phyloP scores from a whole-genome alignment of 30 jellyfish, hydroid and myxozoan species.

The Cassiopea xamachana region DNA sequence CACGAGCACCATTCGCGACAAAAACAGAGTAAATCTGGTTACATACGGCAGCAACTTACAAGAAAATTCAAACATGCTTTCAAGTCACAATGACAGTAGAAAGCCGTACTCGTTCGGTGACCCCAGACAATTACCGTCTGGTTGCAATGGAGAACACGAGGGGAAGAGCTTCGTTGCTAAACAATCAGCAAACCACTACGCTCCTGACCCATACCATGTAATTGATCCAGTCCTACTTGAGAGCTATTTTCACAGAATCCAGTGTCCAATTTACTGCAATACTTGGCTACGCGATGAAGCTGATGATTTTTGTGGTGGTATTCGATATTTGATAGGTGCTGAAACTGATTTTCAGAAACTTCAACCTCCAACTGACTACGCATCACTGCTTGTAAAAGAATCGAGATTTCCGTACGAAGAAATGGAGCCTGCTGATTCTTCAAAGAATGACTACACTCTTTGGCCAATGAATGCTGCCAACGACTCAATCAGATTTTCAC shows the following conservation, averaged over 20 bases:
- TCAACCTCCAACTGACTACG: constrained; percentile 42
- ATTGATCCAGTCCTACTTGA: not conserved
- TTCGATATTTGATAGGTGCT: not conserved
- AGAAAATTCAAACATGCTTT: not conserved
- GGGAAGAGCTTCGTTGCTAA: not conserved
- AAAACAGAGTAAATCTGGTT: not conserved
- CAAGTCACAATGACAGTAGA: constrained; percentile 1
- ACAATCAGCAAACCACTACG: not conserved
- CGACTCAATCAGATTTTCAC: constrained; percentile 29
- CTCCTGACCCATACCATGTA: not conserved
- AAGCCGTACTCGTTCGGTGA: constrained; percentile 71
- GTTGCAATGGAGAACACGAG: not conserved
- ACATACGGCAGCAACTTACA: not conserved
- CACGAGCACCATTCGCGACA: not conserved
- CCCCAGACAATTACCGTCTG: constrained; percentile 47
- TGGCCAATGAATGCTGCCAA: constrained; percentile 47
- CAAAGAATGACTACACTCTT: constrained; percentile 19
- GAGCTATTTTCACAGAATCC: constrained; percentile 1
- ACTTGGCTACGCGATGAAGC: not conserved
- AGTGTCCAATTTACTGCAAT: not conserved
- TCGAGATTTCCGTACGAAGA: not conserved
- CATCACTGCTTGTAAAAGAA: not conserved
- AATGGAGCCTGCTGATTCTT: not conserved
- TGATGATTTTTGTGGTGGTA: not conserved
- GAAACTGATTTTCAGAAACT: constrained; percentile 13